Evolutionary conservation across 1,140 invertebrate species (phyloP), one percentile per base, ranked within the genome.

Genomic region (Bombus terrestris): DNA sequence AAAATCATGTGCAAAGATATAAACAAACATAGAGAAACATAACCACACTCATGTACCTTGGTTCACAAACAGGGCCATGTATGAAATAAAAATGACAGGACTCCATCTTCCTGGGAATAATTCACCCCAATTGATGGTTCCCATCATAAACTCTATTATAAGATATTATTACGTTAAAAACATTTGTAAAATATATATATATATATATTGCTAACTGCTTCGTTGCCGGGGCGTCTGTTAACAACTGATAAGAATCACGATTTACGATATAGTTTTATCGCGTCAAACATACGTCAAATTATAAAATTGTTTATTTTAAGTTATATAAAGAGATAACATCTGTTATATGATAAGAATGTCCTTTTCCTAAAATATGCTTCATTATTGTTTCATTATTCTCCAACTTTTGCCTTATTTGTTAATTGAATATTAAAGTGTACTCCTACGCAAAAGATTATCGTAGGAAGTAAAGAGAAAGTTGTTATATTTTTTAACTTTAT

Each of bases 51-150:
- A 74, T 81, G 81, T 95, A 98, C 97, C 97, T 96, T 98, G 97
- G 93, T 97, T 97, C 47, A 98, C 97, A 92, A 98, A 98, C 32
- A 98, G 95, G 82, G 96, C 95, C 95, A 99, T 98, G 91, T 99
- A 99, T 13, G 97, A 94, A 43, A 97, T 92, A 94, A 99, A 99
- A 90, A 98, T 97, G 39, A 98, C 92, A 91, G 97, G 96, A 92
- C 97, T 98, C 90, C 96, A 95, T 95, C 96, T 97, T 81, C 97
- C 97, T 25, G 98, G 98, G 94, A 99, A 98, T 78, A 98, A 94
- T 93, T 98, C 97, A 66, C 93, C 93, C 95, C 95, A 97, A 93
- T 96, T 96, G 80, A 96, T 95, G 53, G 84, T 86, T 66, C 86
- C 91, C 94, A 93, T 93, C 32, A 22, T 43, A 41, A 13, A 62